phyloP scores from a whole-genome alignment of 1,140 invertebrate genomes.

The Cotesia glomerata region DNA sequence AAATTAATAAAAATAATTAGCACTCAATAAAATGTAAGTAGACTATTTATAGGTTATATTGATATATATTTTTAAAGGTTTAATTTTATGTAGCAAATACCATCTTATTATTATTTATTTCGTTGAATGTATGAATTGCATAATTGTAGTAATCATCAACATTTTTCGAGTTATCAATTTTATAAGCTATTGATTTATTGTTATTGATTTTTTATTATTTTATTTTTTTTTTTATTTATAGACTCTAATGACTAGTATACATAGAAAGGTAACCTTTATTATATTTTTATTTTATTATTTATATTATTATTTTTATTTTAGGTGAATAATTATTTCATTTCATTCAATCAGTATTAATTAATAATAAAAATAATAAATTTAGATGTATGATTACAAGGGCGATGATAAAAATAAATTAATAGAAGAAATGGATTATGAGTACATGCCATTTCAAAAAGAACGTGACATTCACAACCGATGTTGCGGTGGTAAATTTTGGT shows the following conservation, averaged over 20 bases:
- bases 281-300: neutral
- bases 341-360: neutral
- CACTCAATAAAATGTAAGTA: no score
- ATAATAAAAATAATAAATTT: conserved; percentile 16
- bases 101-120: neutral
- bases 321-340: neutral
- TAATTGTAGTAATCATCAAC: conserved; percentile 20
- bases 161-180: neutral
- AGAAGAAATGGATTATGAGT: conserved; percentile 69
- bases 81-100: neutral
- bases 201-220: neutral
- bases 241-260: conserved; percentile 1
- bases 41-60: conserved; percentile 11
- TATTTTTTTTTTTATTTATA: neutral
- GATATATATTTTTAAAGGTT: neutral
- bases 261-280: conserved; percentile 17
- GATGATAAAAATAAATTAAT: neutral
- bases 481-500: conserved; percentile 79
- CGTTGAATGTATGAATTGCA: conserved; percentile 17
- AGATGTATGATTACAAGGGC: conserved; percentile 11
- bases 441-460: conserved; percentile 68
- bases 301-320: neutral
- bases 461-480: conserved; percentile 80
- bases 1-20: no score
- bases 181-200: neutral